Percentiles rank a stretch among this genome's conserved stretches.
phyloP scores from a whole-genome alignment of 2,888 invertebrate species.

The Aphidoletes aphidimyza region DNA sequence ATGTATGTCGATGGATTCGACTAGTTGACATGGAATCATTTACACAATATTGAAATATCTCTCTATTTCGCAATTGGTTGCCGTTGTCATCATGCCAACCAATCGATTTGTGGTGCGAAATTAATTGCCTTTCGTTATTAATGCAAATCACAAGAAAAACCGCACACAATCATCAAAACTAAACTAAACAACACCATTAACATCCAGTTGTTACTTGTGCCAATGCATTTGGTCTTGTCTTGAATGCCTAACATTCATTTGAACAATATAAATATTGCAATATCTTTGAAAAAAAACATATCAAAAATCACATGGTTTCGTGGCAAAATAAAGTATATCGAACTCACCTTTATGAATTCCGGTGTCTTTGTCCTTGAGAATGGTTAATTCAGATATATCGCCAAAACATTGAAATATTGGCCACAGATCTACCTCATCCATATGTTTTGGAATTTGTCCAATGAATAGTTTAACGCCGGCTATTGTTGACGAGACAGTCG shows the following conservation, averaged over 20 bases:
- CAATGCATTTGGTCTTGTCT: too few species aligned
- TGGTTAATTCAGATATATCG: conserved; percentile 92
- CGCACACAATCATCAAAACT: too few species aligned
- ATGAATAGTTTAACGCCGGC: conserved; percentile 87
- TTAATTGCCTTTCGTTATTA: conserved; percentile 10
- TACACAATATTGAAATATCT: not conserved
- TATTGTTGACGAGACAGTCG: not conserved
- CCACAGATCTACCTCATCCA: conserved; percentile 86
- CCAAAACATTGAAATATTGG: conserved; percentile 94
- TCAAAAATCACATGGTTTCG: not conserved
- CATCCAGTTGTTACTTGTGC: too few species aligned
- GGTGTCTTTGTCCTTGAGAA: conserved; percentile 93
- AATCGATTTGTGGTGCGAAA: not conserved
- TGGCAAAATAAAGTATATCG: not conserved
- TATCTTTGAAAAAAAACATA: not conserved
- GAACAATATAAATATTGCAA: too few species aligned
- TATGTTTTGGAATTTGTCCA: conserved; percentile 90
- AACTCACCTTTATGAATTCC: conserved; percentile 92
- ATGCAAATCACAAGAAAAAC: not conserved
- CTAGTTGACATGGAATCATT: conserved; percentile 22
- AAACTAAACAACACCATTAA: too few species aligned
- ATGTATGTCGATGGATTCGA: not conserved
- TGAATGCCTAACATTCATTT: too few species aligned
- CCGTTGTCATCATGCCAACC: conserved; percentile 10
- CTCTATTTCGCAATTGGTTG: too few species aligned